Evolutionary conservation across 2,888 invertebrate genomes (phyloP).

Genomic region (Odontothrips loti): DNA sequence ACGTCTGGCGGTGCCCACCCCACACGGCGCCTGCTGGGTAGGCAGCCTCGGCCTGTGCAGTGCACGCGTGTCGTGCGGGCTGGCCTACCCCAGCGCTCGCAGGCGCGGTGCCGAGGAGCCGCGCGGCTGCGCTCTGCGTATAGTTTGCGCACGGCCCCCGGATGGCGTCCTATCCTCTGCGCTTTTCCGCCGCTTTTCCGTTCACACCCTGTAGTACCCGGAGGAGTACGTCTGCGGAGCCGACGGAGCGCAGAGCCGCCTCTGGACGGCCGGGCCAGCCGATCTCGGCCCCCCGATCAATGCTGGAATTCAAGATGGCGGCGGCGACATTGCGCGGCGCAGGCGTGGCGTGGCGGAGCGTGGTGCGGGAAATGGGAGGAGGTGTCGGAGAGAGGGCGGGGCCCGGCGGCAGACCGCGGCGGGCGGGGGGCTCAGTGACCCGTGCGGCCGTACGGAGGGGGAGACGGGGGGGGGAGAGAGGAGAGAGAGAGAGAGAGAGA

Average conservation of each 20-base stretch:
- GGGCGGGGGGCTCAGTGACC: background rate
- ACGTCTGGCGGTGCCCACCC: too few species aligned
- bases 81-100: too few species aligned
- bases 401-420: slow-evolving; percentile 34
- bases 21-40: too few species aligned
- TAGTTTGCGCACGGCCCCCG: too few species aligned
- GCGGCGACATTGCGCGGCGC: slow-evolving; percentile 39
- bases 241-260: background rate
- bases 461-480: background rate
- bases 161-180: too few species aligned
- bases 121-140: too few species aligned
- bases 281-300: background rate
- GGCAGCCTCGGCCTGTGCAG: too few species aligned
- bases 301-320: slow-evolving; percentile 26
- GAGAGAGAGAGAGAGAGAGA: background rate
- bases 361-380: slow-evolving; percentile 41
- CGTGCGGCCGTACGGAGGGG: background rate
- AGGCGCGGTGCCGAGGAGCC: too few species aligned
- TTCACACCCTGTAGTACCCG: too few species aligned
- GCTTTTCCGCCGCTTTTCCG: too few species aligned
- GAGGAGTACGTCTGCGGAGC: too few species aligned
- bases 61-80: too few species aligned
- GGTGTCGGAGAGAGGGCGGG: slow-evolving; percentile 30
- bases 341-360: slow-evolving; percentile 42
- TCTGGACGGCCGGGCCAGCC: background rate